phyloP scores from a whole-genome alignment of 2,888 invertebrate species.

The Eupithecia exiguata region DNA sequence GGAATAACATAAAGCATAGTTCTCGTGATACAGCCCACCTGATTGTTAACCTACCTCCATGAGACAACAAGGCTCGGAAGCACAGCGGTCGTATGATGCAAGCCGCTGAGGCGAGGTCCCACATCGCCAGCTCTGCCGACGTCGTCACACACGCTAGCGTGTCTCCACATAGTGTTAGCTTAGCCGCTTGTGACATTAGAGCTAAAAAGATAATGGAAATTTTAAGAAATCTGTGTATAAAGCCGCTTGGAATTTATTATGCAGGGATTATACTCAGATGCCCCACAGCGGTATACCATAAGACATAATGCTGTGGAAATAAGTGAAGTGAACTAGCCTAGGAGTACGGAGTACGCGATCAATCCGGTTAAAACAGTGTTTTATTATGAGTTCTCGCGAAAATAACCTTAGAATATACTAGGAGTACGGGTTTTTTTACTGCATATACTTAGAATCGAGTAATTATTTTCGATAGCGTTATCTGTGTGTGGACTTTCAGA shows the following conservation, averaged over 20 bases:
- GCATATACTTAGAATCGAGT: too few relatives aligned
- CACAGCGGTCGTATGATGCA: conserved; percentile 83
- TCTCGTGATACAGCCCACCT: too few relatives aligned
- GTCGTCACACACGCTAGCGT: conserved; percentile 70
- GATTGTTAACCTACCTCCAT: conserved; percentile 67
- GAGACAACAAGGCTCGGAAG: conserved; percentile 84
- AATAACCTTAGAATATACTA: too few relatives aligned
- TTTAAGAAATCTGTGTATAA: background rate
- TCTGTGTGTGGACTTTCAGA: too few relatives aligned
- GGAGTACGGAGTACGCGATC: too few relatives aligned
- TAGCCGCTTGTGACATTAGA: conserved; percentile 66
- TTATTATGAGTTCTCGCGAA: too few relatives aligned
- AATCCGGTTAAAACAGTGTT: too few relatives aligned
- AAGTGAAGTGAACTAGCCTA: background rate
- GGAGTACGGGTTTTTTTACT: background rate
- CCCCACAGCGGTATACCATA: background rate
- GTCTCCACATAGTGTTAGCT: conserved; percentile 64
- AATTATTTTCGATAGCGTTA: too few relatives aligned
- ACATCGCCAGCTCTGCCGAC: conserved; percentile 74
- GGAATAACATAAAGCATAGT: too few relatives aligned
- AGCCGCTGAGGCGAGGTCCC: conserved; percentile 83
- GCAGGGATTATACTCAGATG: too few relatives aligned
- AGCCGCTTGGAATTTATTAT: background rate
- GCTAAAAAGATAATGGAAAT: conserved; percentile 57
- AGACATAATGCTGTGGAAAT: background rate